Conservation (phyloP, 2,113 vertebrate species). For the Tragelaphus scriptus region DNA sequence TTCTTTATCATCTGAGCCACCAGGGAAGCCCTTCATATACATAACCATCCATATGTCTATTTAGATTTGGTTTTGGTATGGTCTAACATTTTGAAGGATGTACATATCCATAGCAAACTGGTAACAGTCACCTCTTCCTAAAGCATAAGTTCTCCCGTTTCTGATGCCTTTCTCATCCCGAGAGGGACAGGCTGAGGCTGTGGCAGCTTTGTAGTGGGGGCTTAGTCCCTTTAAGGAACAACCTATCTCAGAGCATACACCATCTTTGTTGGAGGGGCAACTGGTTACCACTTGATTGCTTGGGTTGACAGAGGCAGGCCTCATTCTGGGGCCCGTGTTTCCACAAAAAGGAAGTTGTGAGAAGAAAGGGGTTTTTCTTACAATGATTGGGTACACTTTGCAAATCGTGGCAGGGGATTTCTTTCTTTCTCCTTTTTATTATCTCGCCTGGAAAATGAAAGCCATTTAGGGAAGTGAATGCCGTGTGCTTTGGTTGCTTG, state of each 20-base stretch:
- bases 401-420: not conserved
- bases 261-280: not conserved
- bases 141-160: not conserved
- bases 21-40: not conserved
- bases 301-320: not conserved
- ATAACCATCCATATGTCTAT: not conserved
- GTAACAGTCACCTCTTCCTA: not conserved
- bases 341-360: not conserved
- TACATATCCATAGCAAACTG: not conserved
- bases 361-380: not conserved
- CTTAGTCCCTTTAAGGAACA: not conserved
- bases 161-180: not conserved
- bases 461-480: conserved; percentile 23
- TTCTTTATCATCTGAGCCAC: not conserved
- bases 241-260: not conserved
- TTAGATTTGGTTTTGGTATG: not conserved
- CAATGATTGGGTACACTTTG: not conserved
- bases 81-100: not conserved
- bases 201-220: not conserved
- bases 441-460: not conserved
- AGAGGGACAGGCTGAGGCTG: not conserved
- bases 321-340: not conserved
- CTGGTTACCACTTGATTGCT: not conserved
- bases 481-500: not conserved
- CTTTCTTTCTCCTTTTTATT: not conserved